Base-by-base conservation (phyloP, 30 jellyfish, hydroid and myxozoan genomes). In the Aurelia coerulea region DNA sequence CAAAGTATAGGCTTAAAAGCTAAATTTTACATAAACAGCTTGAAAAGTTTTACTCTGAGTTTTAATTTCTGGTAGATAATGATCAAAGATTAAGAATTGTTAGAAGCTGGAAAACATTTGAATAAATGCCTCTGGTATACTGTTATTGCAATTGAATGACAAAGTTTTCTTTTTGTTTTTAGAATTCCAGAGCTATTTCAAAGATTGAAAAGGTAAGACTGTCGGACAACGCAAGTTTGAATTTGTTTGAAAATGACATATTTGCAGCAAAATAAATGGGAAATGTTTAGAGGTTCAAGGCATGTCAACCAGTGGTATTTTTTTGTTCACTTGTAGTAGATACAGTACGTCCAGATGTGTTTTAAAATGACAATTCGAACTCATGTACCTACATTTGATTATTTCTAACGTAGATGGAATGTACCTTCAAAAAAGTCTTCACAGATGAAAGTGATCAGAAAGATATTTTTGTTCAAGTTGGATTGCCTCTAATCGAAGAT, bases 401-500 rank as follows among this genome's bases (percentile, higher is more conserved):
- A 16, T 77, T 31, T 49, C 31, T 65, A 0, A 13, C 52, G 5
- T 23, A 90, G 97, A 73, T 93, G 70, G 92, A 90, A 70, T 89
- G 96, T 53, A 87, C 93, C 15, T 95, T 95, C 77, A 95, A 77
- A 66, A 74, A 67, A 66, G 97, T 95, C 66, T 90, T 95, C 66
- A 58, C 86, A 9, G 97, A 88, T 11, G 74, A 59, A 23, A 31
- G 68, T 29, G 35, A 77, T 12, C 99, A 95, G 85, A 60, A 87
- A 31, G 92, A 85, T 1, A 49, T 95, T 9, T 95, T 95, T 52
- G 90, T 71, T 49, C 83, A 78, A 65, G 91, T 87, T 73, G 99
- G 96, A n/a, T 73, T 89, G 73, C 98, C 98, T 5, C 81, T 95
- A 53, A 90, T 90, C 34, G 93, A 76, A 15, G 98, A 90, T 73